phyloP scores from a whole-genome alignment of 1,140 invertebrate species.

The Araneus ventricosus region DNA sequence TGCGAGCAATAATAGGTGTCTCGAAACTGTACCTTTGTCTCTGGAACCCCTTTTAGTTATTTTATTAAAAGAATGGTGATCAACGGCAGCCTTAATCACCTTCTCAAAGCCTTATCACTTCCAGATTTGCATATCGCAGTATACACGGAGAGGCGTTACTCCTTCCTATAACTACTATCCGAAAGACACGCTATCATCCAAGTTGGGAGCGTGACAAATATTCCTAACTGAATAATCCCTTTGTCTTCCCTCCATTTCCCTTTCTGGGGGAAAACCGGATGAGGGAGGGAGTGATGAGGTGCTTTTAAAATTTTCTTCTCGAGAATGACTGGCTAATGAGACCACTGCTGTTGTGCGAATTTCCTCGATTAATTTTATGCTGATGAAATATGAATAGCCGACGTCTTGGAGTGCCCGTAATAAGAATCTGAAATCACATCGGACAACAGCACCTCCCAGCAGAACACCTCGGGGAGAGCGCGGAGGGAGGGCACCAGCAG shows the following conservation, averaged over 20 bases:
- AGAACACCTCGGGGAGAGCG: background rate
- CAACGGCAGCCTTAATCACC: constrained; percentile 15
- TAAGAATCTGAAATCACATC: constrained; percentile 49
- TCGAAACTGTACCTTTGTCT: background rate
- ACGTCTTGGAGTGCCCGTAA: constrained; percentile 33
- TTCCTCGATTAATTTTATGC: constrained; percentile 53
- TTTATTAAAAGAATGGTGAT: constrained; percentile 49
- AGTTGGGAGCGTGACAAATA: constrained; percentile 40
- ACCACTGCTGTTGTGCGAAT: background rate
- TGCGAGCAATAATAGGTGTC: background rate
- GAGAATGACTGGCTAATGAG: constrained; percentile 54
- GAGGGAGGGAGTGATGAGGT: background rate
- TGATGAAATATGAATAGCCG: constrained; percentile 50
- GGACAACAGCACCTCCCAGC: background rate
- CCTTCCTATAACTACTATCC: background rate
- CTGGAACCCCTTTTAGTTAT: background rate
- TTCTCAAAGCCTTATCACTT: constrained; percentile 31
- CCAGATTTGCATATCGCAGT: constrained; percentile 42
- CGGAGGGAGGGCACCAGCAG: background rate
- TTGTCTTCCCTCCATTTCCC: constrained; percentile 32
- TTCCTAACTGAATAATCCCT: constrained; percentile 45
- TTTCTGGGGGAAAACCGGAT: background rate
- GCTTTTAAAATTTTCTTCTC: constrained; percentile 51
- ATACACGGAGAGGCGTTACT: background rate
- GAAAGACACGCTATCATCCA: background rate